phyloP scores from a whole-genome alignment of 2,113 vertebrate genomes.

The Noctilio leporinus region DNA sequence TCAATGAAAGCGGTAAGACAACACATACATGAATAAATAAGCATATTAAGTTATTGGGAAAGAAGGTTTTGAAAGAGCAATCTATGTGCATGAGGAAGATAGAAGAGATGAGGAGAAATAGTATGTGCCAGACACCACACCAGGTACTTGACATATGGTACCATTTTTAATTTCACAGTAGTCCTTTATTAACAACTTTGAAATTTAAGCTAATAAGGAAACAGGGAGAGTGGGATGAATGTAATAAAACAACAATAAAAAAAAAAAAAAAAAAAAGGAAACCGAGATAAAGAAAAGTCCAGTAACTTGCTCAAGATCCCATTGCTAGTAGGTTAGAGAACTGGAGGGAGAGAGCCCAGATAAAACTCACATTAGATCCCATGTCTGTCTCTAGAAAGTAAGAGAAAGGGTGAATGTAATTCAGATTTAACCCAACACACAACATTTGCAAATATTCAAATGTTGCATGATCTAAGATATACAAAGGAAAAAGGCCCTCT shows the following conservation, averaged over 20 bases:
- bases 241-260: too few species aligned
- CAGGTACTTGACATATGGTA: neutral
- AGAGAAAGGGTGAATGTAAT: neutral
- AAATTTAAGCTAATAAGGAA: neutral
- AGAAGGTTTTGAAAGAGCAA: neutral
- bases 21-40: neutral
- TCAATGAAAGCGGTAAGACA: neutral
- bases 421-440: neutral
- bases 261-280: too few species aligned
- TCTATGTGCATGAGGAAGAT: neutral
- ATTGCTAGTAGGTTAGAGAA: neutral
- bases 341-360: neutral
- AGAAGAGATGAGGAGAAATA: neutral
- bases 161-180: neutral
- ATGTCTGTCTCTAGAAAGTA: neutral
- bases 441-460: neutral
- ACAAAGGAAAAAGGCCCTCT: neutral
- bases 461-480: neutral
- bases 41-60: neutral
- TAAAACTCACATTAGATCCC: neutral
- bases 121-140: neutral
- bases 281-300: neutral
- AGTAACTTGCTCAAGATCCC: neutral
- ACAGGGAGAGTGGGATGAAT: too few species aligned
- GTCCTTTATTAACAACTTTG: neutral